phyloP scores from a whole-genome alignment of 2,888 invertebrate species.

The Abrostola triplasia region DNA sequence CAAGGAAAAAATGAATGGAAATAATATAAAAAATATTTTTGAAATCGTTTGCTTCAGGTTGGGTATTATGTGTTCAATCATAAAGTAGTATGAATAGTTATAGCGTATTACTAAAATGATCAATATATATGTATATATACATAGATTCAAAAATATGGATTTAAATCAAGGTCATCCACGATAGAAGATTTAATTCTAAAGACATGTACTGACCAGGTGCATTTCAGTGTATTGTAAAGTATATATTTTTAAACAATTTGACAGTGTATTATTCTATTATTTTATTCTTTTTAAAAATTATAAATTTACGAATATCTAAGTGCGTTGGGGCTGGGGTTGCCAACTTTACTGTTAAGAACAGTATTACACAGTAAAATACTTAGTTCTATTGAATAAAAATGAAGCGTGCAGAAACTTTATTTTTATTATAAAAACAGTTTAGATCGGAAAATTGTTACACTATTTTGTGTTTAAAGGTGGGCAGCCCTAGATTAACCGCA shows the following conservation, averaged over 20 bases:
- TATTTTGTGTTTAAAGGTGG: no score
- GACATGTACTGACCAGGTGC: neutral
- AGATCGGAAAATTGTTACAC: no score
- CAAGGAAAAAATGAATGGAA: slow-evolving; percentile 29
- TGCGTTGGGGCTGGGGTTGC: no score
- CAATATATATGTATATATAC: slow-evolving; percentile 10
- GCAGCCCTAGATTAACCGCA: no score
- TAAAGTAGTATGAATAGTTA: slow-evolving; percentile 36
- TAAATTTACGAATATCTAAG: no score
- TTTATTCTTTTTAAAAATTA: no score
- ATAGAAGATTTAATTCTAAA: slow-evolving; percentile 31
- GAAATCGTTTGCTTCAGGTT: slow-evolving; percentile 39
- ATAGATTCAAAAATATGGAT: slow-evolving; percentile 17
- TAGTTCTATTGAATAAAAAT: no score
- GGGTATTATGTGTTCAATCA: slow-evolving; percentile 45
- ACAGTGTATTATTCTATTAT: neutral
- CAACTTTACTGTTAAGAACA: no score
- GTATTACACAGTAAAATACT: no score
- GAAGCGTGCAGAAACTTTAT: no score
- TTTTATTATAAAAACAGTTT: no score
- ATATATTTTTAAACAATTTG: neutral
- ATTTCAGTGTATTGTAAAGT: neutral
- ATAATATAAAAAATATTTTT: slow-evolving; percentile 25
- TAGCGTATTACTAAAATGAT: slow-evolving; percentile 22
- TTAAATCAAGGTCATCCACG: slow-evolving; percentile 30